A percentile compares a stretch with the other conserved stretches of the same genome.
phyloP scores from a whole-genome alignment of 1,140 invertebrate species.

The Callitettix versicolor region DNA sequence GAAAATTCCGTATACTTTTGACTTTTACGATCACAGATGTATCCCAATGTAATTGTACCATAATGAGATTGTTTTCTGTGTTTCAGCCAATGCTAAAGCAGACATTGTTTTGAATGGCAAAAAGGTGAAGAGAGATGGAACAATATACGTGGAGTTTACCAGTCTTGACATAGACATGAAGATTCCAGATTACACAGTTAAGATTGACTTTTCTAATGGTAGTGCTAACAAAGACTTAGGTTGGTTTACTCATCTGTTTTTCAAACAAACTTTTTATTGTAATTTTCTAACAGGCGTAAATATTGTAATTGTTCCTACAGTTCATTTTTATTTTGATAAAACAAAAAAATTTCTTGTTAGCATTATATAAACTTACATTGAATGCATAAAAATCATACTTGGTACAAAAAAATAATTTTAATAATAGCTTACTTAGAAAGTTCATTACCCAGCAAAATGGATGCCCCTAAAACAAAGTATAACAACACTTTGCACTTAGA shows the following conservation, averaged over 20 bases:
- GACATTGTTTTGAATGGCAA: constrained; percentile 20
- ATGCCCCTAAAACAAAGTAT: no score
- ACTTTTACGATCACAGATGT: background rate
- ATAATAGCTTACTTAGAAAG: no score
- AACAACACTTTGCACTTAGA: no score
- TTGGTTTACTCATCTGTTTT: background rate
- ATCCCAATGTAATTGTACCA: background rate
- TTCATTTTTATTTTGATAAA: no score
- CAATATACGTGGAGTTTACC: constrained; percentile 21
- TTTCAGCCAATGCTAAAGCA: constrained; percentile 20
- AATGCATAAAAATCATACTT: no score
- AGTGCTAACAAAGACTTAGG: constrained; percentile 26
- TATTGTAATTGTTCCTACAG: no score
- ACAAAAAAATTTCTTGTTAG: no score
- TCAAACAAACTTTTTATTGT: no score
- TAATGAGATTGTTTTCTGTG: background rate
- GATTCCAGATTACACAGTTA: constrained; percentile 20
- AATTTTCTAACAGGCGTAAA: no score
- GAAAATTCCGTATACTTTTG: background rate
- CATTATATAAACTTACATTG: no score
- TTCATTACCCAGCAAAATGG: no score
- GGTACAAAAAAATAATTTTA: no score
- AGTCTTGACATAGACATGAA: constrained; percentile 22
- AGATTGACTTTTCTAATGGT: constrained; percentile 25
- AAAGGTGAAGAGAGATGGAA: constrained; percentile 14